These are phyloP conservation scores for Prochilodus magdalenae DNA, from an alignment of 2,113 vertebrate species.

Conservation along the genomic window DNA sequence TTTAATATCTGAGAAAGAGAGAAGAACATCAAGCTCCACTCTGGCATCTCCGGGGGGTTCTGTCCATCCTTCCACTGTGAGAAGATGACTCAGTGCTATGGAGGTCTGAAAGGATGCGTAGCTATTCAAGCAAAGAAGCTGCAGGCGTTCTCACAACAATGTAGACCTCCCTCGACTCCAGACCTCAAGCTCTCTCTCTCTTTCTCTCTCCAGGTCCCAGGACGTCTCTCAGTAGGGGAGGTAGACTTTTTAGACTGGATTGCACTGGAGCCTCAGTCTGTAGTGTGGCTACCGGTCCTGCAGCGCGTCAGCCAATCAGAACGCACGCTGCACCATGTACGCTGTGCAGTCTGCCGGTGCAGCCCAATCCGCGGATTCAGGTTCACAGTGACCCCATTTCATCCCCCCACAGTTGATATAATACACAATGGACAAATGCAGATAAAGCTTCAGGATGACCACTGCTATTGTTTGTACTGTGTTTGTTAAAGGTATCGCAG, in stretches of 20 bases:
- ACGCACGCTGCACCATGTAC: conserved; percentile 84
- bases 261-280: conserved; percentile 93
- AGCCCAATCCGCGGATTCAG: conserved; percentile 97
- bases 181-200: conserved; percentile 5
- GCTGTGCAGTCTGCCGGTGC: conserved; percentile 92
- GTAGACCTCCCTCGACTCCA: no score
- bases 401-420: background rate
- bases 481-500: conserved; percentile 85
- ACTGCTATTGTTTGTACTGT: no score
- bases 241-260: conserved; percentile 96
- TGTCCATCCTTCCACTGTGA: no score
- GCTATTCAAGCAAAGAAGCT: no score
- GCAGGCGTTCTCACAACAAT: no score
- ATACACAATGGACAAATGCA: no score
- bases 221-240: conserved; percentile 85
- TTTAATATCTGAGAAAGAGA: no score
- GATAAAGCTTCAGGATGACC: no score
- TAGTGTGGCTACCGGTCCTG: conserved; percentile 95
- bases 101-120: no score
- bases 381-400: conserved; percentile 64
- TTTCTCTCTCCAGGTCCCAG: conserved; percentile 80
- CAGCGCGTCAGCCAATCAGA: conserved; percentile 89
- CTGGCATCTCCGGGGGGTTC: no score
- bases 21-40: no score
- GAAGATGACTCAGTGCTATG: no score